Percentiles rank a stretch among this genome's conserved stretches.
Conservation (phyloP, 2,888 invertebrate genomes). For the Phoenoteleia sp. region DNA sequence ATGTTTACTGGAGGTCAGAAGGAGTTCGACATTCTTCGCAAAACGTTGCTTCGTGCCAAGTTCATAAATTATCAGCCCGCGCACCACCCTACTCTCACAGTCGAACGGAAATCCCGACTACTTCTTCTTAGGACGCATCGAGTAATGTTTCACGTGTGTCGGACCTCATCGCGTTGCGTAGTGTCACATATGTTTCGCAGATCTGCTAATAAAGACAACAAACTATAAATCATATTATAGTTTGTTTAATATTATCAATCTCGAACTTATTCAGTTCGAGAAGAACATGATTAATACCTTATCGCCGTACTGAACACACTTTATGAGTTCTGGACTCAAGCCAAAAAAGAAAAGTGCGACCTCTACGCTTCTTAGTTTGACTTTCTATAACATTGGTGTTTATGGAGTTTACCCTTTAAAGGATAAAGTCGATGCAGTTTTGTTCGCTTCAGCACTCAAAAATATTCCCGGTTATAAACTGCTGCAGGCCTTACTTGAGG, state of each 20-base stretch:
- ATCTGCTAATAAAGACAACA: background rate
- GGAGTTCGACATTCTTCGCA: background rate
- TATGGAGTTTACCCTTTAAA: constrained; percentile 5
- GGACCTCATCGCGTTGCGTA: background rate
- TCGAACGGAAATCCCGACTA: background rate
- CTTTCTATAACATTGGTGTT: constrained; percentile 9
- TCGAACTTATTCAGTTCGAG: background rate
- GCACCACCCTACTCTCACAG: background rate
- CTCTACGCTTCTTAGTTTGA: background rate
- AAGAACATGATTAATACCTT: constrained; percentile 23
- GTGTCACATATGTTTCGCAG: background rate
- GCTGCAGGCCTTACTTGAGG: constrained; percentile 34
- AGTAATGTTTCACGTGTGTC: background rate
- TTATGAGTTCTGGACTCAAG: constrained; percentile 1
- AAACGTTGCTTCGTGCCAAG: background rate
- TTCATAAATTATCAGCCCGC: background rate
- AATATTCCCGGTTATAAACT: constrained; percentile 36
- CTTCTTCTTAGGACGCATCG: background rate
- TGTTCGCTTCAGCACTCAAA: constrained; percentile 18
- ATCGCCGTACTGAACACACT: constrained; percentile 12
- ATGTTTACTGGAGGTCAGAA: background rate
- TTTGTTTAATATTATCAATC: too few species aligned
- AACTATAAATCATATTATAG: too few species aligned
- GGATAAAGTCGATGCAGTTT: constrained; percentile 40
- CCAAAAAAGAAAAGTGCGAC: constrained; percentile 34